phyloP scores from a whole-genome alignment of 1,140 invertebrate species.

The Propsilocerus akamusi region DNA sequence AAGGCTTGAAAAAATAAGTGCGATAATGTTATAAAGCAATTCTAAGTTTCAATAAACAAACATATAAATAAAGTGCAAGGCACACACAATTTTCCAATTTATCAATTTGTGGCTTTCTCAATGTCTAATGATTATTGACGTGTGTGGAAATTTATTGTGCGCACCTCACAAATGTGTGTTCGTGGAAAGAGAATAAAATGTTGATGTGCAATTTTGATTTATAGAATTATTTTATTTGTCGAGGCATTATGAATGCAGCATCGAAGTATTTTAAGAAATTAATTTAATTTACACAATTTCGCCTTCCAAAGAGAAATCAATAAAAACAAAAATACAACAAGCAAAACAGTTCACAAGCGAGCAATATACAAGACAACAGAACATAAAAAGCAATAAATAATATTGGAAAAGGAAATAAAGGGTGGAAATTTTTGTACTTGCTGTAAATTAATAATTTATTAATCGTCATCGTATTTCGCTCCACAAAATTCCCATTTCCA shows the following conservation, averaged over 20 bases:
- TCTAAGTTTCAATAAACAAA: too few species aligned
- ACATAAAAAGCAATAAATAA: background rate
- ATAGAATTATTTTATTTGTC: too few species aligned
- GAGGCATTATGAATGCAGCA: too few species aligned
- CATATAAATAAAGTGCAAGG: too few species aligned
- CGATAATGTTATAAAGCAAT: too few species aligned
- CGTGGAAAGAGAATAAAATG: background rate
- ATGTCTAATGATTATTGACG: background rate
- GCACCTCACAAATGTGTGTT: background rate
- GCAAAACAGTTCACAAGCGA: background rate
- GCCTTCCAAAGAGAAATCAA: background rate
- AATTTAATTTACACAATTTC: background rate
- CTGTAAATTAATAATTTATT: background rate
- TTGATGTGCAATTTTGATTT: background rate
- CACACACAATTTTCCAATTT: constrained; percentile 1
- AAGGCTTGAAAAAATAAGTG: too few species aligned
- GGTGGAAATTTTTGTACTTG: background rate
- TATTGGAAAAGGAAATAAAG: background rate
- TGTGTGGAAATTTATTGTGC: too few species aligned
- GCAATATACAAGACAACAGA: background rate
- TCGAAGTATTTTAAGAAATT: background rate
- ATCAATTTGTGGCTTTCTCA: too few species aligned
- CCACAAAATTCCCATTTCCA: too few species aligned
- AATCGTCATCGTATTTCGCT: background rate
- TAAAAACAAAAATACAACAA: background rate